Evolutionary conservation across 2,888 invertebrate species (phyloP).

Genomic region (Anodontia alba): DNA sequence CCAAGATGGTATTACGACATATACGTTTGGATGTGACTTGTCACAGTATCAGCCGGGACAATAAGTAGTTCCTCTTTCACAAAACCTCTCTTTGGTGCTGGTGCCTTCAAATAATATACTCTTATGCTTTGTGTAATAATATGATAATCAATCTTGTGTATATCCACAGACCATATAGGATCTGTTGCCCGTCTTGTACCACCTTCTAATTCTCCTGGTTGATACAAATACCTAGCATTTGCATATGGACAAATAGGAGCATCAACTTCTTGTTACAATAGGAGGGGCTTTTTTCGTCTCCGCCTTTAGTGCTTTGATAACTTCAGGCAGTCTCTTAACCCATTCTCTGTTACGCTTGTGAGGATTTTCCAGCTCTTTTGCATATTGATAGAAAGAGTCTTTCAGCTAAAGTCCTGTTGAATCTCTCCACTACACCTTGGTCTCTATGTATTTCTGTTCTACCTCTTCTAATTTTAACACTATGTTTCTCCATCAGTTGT

Average conservation of each 20-base stretch:
- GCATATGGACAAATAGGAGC: conserved; percentile 23
- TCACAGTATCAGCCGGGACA: conserved; percentile 27
- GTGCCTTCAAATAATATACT: conserved; percentile 49
- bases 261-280: conserved; percentile 28
- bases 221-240: conserved; percentile 47
- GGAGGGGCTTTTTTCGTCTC: conserved; percentile 43
- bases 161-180: conserved; percentile 53
- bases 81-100: conserved; percentile 50
- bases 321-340: conserved; percentile 56
- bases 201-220: conserved; percentile 59
- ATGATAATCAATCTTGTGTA: conserved; percentile 44
- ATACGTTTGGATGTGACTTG: conserved; percentile 67
- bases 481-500: conserved; percentile 49
- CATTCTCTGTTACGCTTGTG: conserved; percentile 48
- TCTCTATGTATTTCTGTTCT: conserved; percentile 47
- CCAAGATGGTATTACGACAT: conserved; percentile 47
- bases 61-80: conserved; percentile 50
- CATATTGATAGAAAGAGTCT: conserved; percentile 54
- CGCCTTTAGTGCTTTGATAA: conserved; percentile 46
- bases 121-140: too few relatives aligned
- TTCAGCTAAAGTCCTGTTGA: conserved; percentile 55
- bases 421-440: conserved; percentile 53
- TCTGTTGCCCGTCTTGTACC: conserved; percentile 49
- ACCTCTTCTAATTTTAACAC: conserved; percentile 42
- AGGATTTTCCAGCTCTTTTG: conserved; percentile 36